Percentiles rank a stretch among this genome's conserved stretches.
Conservation (phyloP, 2,113 vertebrate genomes). For the Neodontobutis hainanensis region DNA sequence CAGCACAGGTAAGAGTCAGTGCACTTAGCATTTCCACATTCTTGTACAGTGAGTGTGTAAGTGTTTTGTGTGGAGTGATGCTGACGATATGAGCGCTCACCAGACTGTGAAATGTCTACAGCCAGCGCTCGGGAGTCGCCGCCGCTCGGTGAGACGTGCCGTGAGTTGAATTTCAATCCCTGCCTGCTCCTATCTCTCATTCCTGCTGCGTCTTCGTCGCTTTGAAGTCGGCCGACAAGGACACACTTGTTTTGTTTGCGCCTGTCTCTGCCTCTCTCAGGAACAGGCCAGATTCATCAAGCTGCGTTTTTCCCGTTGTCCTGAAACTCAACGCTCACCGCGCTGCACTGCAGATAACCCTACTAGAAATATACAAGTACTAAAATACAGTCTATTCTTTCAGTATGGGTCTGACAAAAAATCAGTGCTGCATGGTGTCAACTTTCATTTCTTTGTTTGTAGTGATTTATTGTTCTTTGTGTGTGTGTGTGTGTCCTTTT, state of each 20-base stretch:
- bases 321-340: slow-evolving; percentile 31
- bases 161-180: slow-evolving; percentile 34
- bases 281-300: slow-evolving; percentile 29
- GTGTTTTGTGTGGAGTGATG: slow-evolving; percentile 20
- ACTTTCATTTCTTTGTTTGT: too few species aligned
- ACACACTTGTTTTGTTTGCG: slow-evolving; percentile 48
- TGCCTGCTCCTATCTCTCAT: slow-evolving; percentile 36
- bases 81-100: slow-evolving; percentile 54
- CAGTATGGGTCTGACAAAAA: background rate
- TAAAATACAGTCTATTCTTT: background rate
- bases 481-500: background rate
- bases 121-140: slow-evolving; percentile 44
- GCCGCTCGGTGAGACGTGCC: slow-evolving; percentile 44
- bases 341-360: slow-evolving; percentile 44
- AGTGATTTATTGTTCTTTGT: background rate
- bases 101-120: slow-evolving; percentile 70
- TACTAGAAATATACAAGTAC: background rate
- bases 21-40: background rate
- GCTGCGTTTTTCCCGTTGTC: slow-evolving; percentile 7
- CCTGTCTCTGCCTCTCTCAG: slow-evolving; percentile 13
- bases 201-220: slow-evolving; percentile 24
- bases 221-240: slow-evolving; percentile 62
- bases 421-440: too few species aligned
- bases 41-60: slow-evolving; percentile 9
- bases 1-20: too few species aligned